Conservation (phyloP, 2,113 vertebrate genomes). For the Galeopterus variegatus region DNA sequence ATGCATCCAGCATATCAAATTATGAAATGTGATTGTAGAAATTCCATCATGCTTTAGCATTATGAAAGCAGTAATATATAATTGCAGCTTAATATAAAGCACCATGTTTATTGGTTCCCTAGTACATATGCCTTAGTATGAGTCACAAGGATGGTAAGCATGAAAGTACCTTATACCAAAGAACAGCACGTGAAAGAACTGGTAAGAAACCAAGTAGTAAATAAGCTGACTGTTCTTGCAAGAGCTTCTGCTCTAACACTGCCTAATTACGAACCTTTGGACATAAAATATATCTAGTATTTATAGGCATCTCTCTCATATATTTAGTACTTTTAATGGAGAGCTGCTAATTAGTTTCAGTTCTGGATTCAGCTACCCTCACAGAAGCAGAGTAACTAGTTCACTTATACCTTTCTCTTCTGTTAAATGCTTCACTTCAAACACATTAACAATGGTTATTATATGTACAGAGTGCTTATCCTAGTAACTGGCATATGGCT, state of each 20-base stretch:
- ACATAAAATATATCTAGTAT: neutral
- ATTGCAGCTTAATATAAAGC: constrained; percentile 83
- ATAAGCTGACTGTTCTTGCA: neutral
- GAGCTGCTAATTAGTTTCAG: neutral
- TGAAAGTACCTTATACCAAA: neutral
- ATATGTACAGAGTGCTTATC: neutral
- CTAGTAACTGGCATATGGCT: neutral
- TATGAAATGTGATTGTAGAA: constrained; percentile 80
- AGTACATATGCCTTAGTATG: neutral
- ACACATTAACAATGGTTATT: neutral
- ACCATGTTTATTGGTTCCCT: constrained; percentile 58
- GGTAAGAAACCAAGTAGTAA: neutral
- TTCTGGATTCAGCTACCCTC: neutral
- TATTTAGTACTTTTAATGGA: neutral
- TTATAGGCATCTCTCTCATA: neutral
- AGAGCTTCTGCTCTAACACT: neutral
- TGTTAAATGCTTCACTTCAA: neutral
- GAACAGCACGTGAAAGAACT: neutral
- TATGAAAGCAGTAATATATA: constrained; percentile 81
- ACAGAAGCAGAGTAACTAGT: neutral
- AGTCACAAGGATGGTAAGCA: neutral
- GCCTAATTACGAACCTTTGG: neutral
- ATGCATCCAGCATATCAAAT: constrained; percentile 83
- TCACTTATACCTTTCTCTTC: neutral
- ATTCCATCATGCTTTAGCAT: constrained; percentile 29